Base-by-base conservation (phyloP, 2,888 invertebrate species). In the Ichneumoninae sp. region DNA sequence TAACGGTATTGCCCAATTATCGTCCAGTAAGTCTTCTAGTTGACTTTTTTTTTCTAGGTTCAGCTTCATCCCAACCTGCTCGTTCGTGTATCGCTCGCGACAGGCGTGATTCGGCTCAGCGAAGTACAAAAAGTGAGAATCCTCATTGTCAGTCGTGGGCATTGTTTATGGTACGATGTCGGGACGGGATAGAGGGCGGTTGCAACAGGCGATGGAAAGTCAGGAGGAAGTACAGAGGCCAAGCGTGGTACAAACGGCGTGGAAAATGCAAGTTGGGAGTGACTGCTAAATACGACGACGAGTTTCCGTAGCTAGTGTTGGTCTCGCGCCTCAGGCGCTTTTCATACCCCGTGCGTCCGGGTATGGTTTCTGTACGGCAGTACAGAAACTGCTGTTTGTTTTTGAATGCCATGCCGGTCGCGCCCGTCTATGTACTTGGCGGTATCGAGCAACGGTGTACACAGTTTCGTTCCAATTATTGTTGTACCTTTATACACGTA, bases 381-480 rank as follows among this genome's bases (percentile, higher is more conserved):
- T 75, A 68, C 60, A 83, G 83, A 78, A 78, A 73, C 66, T 75
- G 70, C 85, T 82, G 77, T 85, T 85, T 79, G 83, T 83, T 81
- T 47, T 85, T 80, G 82, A 74, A 80, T 85, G 76, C 82, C 77
- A 74, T n/a, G 71, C 54, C 66, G 47, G 57, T 33, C 68, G 52
- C 19, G 47, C 47, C 50, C 19, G 13, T 70, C 74, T 69, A 79
- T 50, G 79, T 33, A 36, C 36, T 47, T 30, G 54, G 19, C 75
- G 50, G 69, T 73, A 80, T 85, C 83, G 85, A 85, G 73, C 68
- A 68, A 63, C 22, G 68, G 70, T 75, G 70, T 80, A 76, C 76
- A 85, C 84, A 79, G 77, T 85, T 82, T 85, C 79, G 83, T 85
- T 85, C 85, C 85, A 85, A 85, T 85, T 85, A 85, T 85, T 85